Evolutionary conservation across 2,113 vertebrate genomes (phyloP).

Genomic region (Cyrtonyx montezumae): DNA sequence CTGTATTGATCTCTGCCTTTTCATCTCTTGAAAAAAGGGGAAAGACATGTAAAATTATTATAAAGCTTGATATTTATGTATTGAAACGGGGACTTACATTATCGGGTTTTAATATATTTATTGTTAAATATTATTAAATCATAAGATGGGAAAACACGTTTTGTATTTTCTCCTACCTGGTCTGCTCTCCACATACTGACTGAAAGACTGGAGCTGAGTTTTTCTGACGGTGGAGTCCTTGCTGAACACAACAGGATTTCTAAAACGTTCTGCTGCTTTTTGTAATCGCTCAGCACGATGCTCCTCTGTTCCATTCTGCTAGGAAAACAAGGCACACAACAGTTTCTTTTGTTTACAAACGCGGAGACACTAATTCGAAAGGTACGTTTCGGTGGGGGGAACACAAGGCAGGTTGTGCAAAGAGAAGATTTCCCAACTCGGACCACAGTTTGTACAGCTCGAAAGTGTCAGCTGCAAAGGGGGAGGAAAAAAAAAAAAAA

Average conservation of each 20-base stretch:
- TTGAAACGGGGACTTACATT: slow-evolving; percentile 79
- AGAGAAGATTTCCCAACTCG: background rate
- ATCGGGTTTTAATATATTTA: slow-evolving; percentile 72
- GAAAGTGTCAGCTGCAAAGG: background rate
- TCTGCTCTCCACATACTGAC: slow-evolving; percentile 95
- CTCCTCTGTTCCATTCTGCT: slow-evolving; percentile 90
- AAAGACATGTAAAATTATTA: slow-evolving; percentile 85
- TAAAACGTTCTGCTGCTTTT: slow-evolving; percentile 90
- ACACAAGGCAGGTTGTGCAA: slow-evolving; percentile 4
- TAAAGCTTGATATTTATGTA: slow-evolving; percentile 85
- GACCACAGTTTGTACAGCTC: background rate
- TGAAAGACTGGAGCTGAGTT: slow-evolving; percentile 98
- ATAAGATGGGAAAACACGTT: slow-evolving; percentile 71
- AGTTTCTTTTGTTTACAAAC: slow-evolving; percentile 58
- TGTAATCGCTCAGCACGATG: slow-evolving; percentile 88
- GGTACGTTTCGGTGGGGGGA: slow-evolving; percentile 45
- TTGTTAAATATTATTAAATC: slow-evolving; percentile 75
- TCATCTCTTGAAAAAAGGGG: slow-evolving; percentile 89
- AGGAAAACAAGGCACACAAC: slow-evolving; percentile 61
- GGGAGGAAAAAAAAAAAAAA: background rate
- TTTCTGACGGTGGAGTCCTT: slow-evolving; percentile 94
- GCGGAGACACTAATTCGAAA: slow-evolving; percentile 29
- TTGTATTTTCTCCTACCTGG: slow-evolving; percentile 87
- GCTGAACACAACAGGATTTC: slow-evolving; percentile 93
- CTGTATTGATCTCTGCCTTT: slow-evolving; percentile 94